Evolutionary conservation across 2,797 vertebrate species (phyloP).

Genomic region (Pantherophis vulpinus): DNA sequence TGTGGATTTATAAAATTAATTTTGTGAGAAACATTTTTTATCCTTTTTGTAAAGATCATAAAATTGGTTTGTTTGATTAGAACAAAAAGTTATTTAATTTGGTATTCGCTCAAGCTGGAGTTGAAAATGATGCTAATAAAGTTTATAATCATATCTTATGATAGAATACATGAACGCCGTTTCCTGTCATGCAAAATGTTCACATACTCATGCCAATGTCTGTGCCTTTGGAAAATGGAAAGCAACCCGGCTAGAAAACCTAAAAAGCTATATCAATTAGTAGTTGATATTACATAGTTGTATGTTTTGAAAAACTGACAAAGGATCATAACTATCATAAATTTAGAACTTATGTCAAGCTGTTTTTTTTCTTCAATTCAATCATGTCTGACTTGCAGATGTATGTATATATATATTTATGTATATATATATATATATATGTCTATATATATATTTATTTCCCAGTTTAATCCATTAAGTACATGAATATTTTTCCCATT

Average conservation of each 20-base stretch:
- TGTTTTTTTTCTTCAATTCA: neutral
- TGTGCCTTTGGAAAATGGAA: neutral
- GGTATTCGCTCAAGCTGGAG: neutral
- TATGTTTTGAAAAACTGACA: neutral
- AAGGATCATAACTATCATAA: neutral
- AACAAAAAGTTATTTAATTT: neutral
- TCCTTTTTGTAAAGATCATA: neutral
- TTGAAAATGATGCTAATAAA: neutral
- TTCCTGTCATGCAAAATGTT: neutral
- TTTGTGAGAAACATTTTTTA: conserved; percentile 45
- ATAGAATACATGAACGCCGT: neutral
- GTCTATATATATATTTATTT: too few species aligned
- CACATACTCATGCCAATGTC: neutral
- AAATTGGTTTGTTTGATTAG: neutral
- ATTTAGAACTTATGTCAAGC: neutral
- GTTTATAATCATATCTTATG: neutral
- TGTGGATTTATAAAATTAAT: conserved; percentile 37
- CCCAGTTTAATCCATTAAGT: too few species aligned
- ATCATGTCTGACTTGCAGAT: neutral
- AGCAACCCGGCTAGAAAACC: neutral
- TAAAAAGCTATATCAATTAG: neutral
- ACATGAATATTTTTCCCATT: too few species aligned
- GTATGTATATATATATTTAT: too few species aligned
- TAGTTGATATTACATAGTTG: neutral
- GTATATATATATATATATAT: too few species aligned